Base-by-base conservation (phyloP, 2,797 vertebrate species). In the Vireo griseus region DNA sequence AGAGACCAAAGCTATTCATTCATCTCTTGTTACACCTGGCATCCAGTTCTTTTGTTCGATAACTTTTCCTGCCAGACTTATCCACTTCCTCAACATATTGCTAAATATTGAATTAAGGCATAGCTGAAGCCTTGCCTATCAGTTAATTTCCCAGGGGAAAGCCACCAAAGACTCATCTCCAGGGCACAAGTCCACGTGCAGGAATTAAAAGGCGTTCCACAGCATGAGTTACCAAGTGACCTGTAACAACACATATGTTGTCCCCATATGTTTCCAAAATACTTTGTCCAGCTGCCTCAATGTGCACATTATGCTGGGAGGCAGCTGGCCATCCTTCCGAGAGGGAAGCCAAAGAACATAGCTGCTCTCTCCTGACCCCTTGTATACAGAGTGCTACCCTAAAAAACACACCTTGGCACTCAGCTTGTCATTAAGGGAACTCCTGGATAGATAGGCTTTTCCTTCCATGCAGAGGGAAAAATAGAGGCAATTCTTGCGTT, bases 251-350 rank as follows among this genome's bases (percentile, higher is more conserved):
- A 85, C 74, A 79, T 50, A 85, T 90, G 96, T 20, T 84, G 59
- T 5, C 86, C 54, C 87, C 96, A 96, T 90, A 96, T 96, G 97
- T 88, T 93, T 90, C 62, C 0, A 0, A 94, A 97, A 96, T 81
- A 76, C 82, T 82, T 87, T 40, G 68, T 65, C 86, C 96, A 89
- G 95, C 95, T 97, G 95, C 90, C 94, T 97, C 86, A 96, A 91
- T 91, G 91, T 59, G 63, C 19, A 71, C 55, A 87, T 95, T 97
- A 96, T 95, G 74, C 81, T 52, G 67, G 58, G 11, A 81, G 74
- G 89, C 94, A 96, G 96, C 94, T 96, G 95, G 62, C 55, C 74
- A 39, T 68, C 39, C 88, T 77, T 93, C 62, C 40, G 7, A 76
- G 65, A 47, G 84, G 52, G 29, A 54, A 90, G 22, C 48, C 4